Conservation (phyloP, 2,797 vertebrate species). For the Xenopus petersii region DNA sequence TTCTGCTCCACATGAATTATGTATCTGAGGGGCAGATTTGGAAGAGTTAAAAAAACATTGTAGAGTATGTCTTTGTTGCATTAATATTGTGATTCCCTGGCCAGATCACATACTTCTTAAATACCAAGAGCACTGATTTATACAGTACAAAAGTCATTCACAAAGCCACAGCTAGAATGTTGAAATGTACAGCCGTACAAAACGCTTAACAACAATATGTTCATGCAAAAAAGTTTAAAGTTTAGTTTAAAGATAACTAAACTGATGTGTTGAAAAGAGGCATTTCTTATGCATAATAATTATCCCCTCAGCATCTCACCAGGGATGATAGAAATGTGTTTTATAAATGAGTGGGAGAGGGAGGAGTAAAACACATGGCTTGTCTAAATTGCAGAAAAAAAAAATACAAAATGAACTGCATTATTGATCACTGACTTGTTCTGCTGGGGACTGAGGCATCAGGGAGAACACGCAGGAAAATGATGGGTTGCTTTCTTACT, state of each 20-base stretch:
- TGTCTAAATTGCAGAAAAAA: conserved; percentile 47
- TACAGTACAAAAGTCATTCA: not conserved
- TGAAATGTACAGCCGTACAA: conserved; percentile 1
- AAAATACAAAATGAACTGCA: conserved; percentile 57
- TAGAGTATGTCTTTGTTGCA: no score
- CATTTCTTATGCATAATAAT: conserved; percentile 20
- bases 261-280: conserved; percentile 12
- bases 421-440: conserved; percentile 71
- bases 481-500: conserved; percentile 71
- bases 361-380: conserved; percentile 29
- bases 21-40: no score
- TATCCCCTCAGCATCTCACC: conserved; percentile 9
- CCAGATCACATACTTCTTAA: no score
- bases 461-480: conserved; percentile 66
- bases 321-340: conserved; percentile 9
- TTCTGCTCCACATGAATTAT: no score
- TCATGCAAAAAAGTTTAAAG: no score
- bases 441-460: conserved; percentile 74
- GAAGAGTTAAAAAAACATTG: no score
- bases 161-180: not conserved
- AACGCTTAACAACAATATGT: conserved; percentile 29
- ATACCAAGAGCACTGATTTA: no score
- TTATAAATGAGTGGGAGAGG: conserved; percentile 29
- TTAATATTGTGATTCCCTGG: no score
- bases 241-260: conserved; percentile 5